Conservation (phyloP, 2,113 vertebrate species). For the Abramis brama region DNA sequence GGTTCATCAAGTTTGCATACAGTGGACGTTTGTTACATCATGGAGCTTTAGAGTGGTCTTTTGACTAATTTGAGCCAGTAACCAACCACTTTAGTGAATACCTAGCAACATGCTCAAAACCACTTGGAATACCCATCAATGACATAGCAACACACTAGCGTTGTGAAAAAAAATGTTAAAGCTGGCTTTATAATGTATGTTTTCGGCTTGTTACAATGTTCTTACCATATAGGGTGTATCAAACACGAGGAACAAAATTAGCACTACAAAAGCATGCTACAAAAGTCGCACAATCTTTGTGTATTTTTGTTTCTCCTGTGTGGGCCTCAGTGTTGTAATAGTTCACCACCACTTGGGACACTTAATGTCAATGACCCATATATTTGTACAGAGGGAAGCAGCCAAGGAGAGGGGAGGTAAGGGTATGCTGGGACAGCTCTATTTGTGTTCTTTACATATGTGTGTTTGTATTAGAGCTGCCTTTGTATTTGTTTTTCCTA, state of each 20-base stretch:
- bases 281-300: not conserved
- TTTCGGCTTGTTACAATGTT: not conserved
- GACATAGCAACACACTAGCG: not conserved
- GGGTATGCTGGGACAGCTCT: not conserved
- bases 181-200: not conserved
- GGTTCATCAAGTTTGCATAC: no score
- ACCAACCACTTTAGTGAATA: not conserved
- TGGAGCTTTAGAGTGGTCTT: not conserved
- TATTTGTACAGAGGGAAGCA: not conserved
- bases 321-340: not conserved
- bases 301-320: conserved; percentile 1
- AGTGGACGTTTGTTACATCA: not conserved
- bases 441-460: conserved; percentile 15
- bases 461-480: conserved; percentile 6
- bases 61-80: not conserved
- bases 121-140: not conserved
- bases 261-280: not conserved
- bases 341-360: not conserved
- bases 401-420: not conserved
- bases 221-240: not conserved
- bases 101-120: not conserved
- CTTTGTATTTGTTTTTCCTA: not conserved
- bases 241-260: not conserved
- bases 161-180: not conserved
- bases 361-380: conserved; percentile 32